A percentile compares a stretch with the other conserved stretches of the same genome.
These are phyloP conservation scores for Cryptoleucopteryx plumbea DNA, from an alignment of 2,113 vertebrate genomes.

Conservation along the genomic window DNA sequence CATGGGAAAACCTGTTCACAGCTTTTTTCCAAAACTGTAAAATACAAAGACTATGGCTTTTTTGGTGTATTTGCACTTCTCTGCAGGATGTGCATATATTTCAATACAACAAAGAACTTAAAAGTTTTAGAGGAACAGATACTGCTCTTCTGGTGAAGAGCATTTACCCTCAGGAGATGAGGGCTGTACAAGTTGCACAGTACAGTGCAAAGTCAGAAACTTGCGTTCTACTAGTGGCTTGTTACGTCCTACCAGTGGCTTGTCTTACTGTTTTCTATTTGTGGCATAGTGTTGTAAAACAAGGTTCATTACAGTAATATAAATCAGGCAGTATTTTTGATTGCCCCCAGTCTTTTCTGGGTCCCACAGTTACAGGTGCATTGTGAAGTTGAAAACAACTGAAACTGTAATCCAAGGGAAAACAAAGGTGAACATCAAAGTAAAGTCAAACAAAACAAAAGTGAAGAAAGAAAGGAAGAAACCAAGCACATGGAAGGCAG, in stretches of 20 bases:
- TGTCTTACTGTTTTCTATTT: background rate
- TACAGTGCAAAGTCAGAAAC: background rate
- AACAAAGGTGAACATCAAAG: slow-evolving; percentile 21
- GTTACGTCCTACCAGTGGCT: background rate
- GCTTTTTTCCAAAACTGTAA: background rate
- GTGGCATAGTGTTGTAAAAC: background rate
- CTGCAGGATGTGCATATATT: slow-evolving; percentile 65
- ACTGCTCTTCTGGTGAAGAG: slow-evolving; percentile 63
- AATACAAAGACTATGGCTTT: background rate
- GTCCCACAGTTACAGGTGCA: background rate
- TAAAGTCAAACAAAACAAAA: background rate
- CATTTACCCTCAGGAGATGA: slow-evolving; percentile 74
- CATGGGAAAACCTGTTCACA: background rate
- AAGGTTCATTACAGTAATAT: background rate
- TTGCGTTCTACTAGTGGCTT: background rate
- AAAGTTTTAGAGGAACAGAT: slow-evolving; percentile 56
- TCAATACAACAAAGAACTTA: slow-evolving; percentile 63
- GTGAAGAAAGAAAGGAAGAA: background rate
- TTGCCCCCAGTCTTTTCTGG: background rate
- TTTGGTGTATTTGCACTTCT: background rate
- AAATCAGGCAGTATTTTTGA: background rate
- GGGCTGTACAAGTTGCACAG: background rate
- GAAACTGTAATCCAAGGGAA: background rate
- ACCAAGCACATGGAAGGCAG: background rate
- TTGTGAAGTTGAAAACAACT: background rate